Evolutionary conservation across 2,113 vertebrate genomes (phyloP).

Genomic region (Rhinolophus ferrumequinum): DNA sequence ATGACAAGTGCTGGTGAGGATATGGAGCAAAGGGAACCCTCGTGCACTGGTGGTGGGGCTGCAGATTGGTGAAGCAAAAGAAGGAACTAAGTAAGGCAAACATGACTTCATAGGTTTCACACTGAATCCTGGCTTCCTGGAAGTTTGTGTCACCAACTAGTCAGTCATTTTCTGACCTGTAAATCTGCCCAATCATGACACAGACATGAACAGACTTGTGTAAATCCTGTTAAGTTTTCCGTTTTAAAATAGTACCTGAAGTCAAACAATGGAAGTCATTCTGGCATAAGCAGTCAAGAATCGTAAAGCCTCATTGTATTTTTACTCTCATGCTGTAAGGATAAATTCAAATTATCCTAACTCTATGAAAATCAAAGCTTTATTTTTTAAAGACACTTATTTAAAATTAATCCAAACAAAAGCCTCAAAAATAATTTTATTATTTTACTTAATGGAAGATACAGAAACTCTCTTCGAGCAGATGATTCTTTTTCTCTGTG

Average conservation of each 20-base stretch:
- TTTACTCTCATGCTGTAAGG: neutral
- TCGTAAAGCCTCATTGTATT: neutral
- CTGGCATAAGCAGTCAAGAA: neutral
- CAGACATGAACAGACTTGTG: neutral
- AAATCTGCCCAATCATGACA: neutral
- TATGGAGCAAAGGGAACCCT: no score
- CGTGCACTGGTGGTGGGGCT: no score
- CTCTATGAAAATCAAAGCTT: neutral
- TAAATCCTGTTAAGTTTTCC: neutral
- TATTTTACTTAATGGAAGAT: neutral
- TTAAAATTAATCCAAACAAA: conserved; percentile 44
- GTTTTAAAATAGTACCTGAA: conserved; percentile 4
- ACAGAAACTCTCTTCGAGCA: neutral
- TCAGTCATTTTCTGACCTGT: conserved; percentile 7
- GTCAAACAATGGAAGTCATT: neutral
- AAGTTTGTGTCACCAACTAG: neutral
- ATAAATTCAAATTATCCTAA: neutral
- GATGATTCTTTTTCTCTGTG: neutral
- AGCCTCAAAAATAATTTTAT: neutral
- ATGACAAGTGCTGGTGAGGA: no score
- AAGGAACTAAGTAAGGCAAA: neutral
- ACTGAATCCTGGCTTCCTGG: neutral
- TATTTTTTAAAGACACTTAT: neutral
- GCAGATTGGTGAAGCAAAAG: neutral
- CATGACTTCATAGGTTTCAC: neutral